phyloP scores from a whole-genome alignment of 1,140 invertebrate genomes.

The Bilobella aurantiaca region DNA sequence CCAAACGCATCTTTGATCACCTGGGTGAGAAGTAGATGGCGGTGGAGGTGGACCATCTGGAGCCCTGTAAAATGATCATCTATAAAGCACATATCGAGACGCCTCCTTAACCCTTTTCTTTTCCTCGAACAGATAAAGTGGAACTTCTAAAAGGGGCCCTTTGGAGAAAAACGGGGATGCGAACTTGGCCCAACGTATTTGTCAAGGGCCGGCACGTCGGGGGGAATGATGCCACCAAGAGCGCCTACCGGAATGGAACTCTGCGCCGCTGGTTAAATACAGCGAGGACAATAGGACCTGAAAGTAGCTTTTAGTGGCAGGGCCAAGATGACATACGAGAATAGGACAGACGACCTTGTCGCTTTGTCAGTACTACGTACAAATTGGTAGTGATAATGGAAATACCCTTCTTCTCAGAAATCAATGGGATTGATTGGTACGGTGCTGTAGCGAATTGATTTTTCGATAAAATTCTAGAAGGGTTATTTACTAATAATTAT shows the following conservation, averaged over 20 bases:
- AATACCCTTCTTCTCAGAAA: too few relatives aligned
- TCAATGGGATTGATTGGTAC: too few relatives aligned
- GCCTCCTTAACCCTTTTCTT: neutral
- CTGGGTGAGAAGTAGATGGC: conserved; percentile 4
- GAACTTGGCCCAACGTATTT: conserved; percentile 11
- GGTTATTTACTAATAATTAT: too few relatives aligned
- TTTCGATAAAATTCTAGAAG: too few relatives aligned
- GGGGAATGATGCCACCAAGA: neutral
- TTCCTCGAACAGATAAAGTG: neutral
- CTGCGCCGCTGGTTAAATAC: too few relatives aligned
- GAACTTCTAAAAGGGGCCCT: conserved; percentile 1
- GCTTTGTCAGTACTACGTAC: too few relatives aligned
- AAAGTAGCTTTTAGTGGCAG: too few relatives aligned
- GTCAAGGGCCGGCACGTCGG: conserved; percentile 4
- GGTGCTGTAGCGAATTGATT: too few relatives aligned
- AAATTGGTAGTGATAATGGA: too few relatives aligned
- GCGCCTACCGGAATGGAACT: neutral
- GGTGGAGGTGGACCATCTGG: conserved; percentile 9
- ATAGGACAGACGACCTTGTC: too few relatives aligned
- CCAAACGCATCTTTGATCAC: neutral
- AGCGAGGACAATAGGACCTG: too few relatives aligned
- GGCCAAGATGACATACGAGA: too few relatives aligned
- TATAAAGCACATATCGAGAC: neutral
- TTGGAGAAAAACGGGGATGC: conserved; percentile 9
- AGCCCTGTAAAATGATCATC: neutral